phyloP scores from a whole-genome alignment of 2,888 invertebrate genomes.

The Seira musarum region DNA sequence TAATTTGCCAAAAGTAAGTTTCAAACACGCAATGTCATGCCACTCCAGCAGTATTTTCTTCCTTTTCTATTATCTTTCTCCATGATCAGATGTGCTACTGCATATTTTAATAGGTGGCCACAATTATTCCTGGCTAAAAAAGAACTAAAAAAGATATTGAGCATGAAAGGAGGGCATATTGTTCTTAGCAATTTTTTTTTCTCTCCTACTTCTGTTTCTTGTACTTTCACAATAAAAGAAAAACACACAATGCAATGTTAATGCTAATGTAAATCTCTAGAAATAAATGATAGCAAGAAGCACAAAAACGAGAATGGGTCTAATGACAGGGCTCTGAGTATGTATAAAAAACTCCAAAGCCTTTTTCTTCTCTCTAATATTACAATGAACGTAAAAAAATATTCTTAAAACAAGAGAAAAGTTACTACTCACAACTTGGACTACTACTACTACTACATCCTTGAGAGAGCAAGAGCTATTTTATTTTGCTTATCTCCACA shows the following conservation, averaged over 20 bases:
- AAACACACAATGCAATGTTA: too few species aligned
- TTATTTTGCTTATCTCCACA: conserved; percentile 46
- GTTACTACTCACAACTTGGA: background rate
- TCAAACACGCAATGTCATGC: conserved; percentile 16
- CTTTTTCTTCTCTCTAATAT: conserved; percentile 23
- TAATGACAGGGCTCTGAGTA: background rate
- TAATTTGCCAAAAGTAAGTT: conserved; percentile 40
- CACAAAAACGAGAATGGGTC: background rate
- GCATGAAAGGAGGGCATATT: background rate
- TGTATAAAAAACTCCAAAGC: background rate
- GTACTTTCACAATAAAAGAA: background rate
- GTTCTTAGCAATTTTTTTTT: too few species aligned
- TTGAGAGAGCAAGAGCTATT: conserved; percentile 34
- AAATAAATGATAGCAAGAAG: background rate
- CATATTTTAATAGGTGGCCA: background rate
- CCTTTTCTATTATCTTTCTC: background rate
- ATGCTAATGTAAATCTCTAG: background rate
- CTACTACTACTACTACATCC: background rate
- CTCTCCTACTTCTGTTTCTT: too few species aligned
- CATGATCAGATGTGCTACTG: background rate
- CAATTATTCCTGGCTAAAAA: background rate
- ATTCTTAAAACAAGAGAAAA: conserved; percentile 37
- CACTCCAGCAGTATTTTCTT: background rate
- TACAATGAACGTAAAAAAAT: conserved; percentile 20
- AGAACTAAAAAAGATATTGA: background rate